Evolutionary conservation across 1,140 invertebrate species (phyloP).

Genomic region (Oryctes rhinoceros): DNA sequence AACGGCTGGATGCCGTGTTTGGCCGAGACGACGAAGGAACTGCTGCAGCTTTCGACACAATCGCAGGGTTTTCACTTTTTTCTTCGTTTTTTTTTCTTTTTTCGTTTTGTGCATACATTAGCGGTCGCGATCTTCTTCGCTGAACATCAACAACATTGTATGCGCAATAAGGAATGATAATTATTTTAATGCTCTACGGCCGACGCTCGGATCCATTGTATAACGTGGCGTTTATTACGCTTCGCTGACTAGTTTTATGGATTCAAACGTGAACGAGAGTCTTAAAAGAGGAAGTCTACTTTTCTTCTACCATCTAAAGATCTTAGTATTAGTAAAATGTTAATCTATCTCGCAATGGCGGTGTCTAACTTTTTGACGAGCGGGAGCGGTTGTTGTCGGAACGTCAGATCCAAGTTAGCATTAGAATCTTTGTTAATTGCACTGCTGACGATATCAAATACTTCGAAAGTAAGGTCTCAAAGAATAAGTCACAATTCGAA

Average conservation of each 20-base stretch:
- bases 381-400: too few relatives aligned
- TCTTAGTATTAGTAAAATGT: not conserved
- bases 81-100: not conserved
- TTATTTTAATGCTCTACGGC: not conserved
- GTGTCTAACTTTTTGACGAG: too few relatives aligned
- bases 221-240: not conserved
- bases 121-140: not conserved
- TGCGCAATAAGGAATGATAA: conserved; percentile 15
- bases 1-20: not conserved
- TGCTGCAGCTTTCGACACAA: not conserved
- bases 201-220: not conserved
- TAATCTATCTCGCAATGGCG: not conserved
- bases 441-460: too few relatives aligned
- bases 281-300: not conserved
- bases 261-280: not conserved
- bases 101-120: not conserved
- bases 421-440: too few relatives aligned
- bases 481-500: too few relatives aligned
- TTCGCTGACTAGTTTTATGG: not conserved
- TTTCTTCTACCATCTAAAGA: not conserved
- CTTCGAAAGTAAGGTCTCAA: too few relatives aligned
- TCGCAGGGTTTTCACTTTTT: not conserved
- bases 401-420: too few relatives aligned
- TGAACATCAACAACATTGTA: not conserved
- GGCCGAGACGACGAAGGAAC: not conserved